Evolutionary conservation across 2,888 invertebrate species (phyloP).

Genomic region (Apotomis capreana): DNA sequence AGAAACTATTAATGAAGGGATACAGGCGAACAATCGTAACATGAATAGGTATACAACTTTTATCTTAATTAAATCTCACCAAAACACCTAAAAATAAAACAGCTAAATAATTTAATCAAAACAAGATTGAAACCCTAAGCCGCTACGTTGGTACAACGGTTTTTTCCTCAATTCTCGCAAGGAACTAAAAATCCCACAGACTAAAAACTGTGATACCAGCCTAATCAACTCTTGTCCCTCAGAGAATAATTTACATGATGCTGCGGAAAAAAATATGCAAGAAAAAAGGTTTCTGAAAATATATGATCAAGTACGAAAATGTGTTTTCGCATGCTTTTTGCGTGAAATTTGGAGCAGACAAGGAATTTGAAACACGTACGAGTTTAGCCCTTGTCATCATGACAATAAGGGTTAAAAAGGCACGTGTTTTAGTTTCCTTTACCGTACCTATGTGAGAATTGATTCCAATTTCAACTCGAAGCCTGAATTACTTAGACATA

Average conservation of each 20-base stretch:
- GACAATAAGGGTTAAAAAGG: no score
- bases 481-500: no score
- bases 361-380: no score
- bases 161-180: conserved; percentile 6
- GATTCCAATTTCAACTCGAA: no score
- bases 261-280: conserved; percentile 18
- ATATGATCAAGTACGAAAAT: no score
- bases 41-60: neutral
- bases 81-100: neutral
- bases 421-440: no score
- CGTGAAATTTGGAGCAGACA: no score
- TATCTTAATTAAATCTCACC: neutral
- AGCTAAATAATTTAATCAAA: conserved; percentile 7
- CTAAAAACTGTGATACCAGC: conserved; percentile 26
- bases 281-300: conserved; percentile 11
- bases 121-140: neutral
- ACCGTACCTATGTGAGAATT: no score
- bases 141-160: conserved; percentile 19
- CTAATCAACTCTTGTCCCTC: conserved; percentile 21
- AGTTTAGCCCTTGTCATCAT: no score
- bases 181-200: conserved; percentile 23
- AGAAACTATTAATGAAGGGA: no score
- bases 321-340: no score
- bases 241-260: conserved; percentile 20
- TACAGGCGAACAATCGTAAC: neutral